These are phyloP conservation scores for Drosophila varians DNA, from an alignment of 1,140 invertebrate species.

Conservation along the genomic window DNA sequence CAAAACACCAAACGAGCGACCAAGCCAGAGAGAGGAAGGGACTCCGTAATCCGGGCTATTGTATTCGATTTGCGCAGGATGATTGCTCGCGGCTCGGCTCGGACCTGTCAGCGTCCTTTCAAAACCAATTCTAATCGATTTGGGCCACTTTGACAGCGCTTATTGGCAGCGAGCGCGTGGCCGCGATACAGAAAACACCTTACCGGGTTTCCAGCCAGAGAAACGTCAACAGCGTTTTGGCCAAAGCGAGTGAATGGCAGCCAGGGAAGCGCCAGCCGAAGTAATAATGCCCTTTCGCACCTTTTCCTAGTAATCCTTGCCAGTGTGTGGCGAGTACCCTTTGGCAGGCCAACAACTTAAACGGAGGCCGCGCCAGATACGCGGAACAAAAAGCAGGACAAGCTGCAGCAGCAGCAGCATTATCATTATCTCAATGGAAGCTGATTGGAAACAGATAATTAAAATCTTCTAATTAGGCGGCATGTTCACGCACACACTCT, in stretches of 20 bases:
- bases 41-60: constrained; percentile 72
- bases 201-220: constrained; percentile 15
- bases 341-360: not conserved
- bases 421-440: constrained; percentile 78
- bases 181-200: constrained; percentile 70
- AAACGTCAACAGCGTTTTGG: constrained; percentile 73
- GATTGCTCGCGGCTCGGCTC: constrained; percentile 44
- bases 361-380: constrained; percentile 1
- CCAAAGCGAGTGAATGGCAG: constrained; percentile 37
- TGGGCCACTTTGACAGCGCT: constrained; percentile 77
- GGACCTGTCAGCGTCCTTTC: constrained; percentile 62
- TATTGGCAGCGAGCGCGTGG: constrained; percentile 79
- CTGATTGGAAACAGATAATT: constrained; percentile 81
- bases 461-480: constrained; percentile 81
- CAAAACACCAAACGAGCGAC: constrained; percentile 72
- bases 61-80: constrained; percentile 33
- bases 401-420: constrained; percentile 52
- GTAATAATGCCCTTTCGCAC: not conserved
- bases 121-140: constrained; percentile 82
- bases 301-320: too few relatives aligned
- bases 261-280: not conserved
- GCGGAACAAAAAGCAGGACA: constrained; percentile 35
- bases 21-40: constrained; percentile 6
- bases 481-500: constrained; percentile 78
- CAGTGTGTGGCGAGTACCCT: not conserved